phyloP scores from a whole-genome alignment of 2,888 invertebrate genomes.

The Dicyrtoma fusca region DNA sequence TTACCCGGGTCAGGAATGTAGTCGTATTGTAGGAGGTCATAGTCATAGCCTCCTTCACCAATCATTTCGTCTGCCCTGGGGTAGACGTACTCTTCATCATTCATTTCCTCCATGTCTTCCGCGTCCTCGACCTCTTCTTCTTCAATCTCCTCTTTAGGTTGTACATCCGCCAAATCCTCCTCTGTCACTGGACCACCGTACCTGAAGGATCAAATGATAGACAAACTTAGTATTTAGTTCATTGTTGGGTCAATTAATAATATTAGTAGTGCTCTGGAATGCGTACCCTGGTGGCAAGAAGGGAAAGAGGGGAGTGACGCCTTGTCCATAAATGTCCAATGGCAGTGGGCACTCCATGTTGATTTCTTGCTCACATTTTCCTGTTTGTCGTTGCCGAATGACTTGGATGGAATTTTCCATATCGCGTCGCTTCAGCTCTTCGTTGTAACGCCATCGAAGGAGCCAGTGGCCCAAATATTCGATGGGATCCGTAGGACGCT shows the following conservation, averaged over 20 bases:
- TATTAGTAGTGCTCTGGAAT: not conserved
- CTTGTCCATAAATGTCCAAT: slow-evolving; percentile 19
- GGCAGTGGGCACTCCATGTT: slow-evolving; percentile 6
- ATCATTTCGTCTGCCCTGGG: too few relatives aligned
- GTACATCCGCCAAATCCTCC: too few relatives aligned
- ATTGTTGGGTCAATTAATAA: not conserved
- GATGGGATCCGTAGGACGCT: slow-evolving; percentile 54
- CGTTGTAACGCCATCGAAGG: slow-evolving; percentile 56
- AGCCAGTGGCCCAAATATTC: slow-evolving; percentile 56
- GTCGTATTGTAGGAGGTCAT: too few relatives aligned
- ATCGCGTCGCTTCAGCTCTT: slow-evolving; percentile 54
- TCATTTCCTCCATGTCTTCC: not conserved
- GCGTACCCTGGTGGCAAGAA: slow-evolving; percentile 32
- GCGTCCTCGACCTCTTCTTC: too few relatives aligned
- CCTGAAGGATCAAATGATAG: too few relatives aligned
- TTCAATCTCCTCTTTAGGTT: too few relatives aligned
- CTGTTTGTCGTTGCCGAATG: slow-evolving; percentile 47
- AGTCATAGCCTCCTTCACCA: too few relatives aligned
- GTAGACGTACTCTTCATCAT: too few relatives aligned
- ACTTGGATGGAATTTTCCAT: slow-evolving; percentile 55
- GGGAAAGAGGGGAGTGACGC: slow-evolving; percentile 22
- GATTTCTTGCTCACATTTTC: slow-evolving; percentile 37
- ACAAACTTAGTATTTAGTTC: too few relatives aligned
- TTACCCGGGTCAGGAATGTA: too few relatives aligned
- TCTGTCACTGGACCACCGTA: too few relatives aligned